Evolutionary conservation across 2,113 vertebrate genomes (phyloP).

Genomic region (Ptilonorhynchus violaceus): DNA sequence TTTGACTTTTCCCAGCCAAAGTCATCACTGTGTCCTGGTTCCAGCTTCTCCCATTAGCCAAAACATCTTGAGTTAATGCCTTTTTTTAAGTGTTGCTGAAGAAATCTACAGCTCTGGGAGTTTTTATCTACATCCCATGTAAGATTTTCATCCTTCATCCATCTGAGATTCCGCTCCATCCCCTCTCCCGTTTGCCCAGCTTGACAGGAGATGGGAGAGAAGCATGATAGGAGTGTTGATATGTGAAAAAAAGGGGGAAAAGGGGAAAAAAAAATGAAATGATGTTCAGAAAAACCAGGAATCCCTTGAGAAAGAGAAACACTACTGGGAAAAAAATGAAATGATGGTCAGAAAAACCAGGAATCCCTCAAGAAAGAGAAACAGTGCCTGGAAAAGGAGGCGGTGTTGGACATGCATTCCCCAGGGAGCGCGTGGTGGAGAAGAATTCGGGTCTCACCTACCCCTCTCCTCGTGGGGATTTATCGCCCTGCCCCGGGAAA

Average conservation of each 20-base stretch:
- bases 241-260: fast-evolving
- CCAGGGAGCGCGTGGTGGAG: not conserved
- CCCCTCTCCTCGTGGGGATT: not conserved
- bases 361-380: not conserved
- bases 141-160: not conserved
- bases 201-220: not conserved
- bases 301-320: not conserved
- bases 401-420: fast-evolving
- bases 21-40: not conserved
- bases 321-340: not conserved
- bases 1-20: not conserved
- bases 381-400: not conserved
- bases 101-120: not conserved
- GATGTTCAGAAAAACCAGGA: not conserved
- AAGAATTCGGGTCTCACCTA: not conserved
- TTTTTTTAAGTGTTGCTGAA: not conserved
- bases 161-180: not conserved
- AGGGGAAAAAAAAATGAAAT: fast-evolving
- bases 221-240: fast-evolving
- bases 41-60: not conserved
- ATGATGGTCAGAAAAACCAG: not conserved
- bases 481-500: not conserved
- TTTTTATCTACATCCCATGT: not conserved
- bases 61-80: not conserved
- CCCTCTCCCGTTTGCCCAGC: not conserved